phyloP scores from a whole-genome alignment of 2,888 invertebrate genomes.

The Pyralis farinalis region DNA sequence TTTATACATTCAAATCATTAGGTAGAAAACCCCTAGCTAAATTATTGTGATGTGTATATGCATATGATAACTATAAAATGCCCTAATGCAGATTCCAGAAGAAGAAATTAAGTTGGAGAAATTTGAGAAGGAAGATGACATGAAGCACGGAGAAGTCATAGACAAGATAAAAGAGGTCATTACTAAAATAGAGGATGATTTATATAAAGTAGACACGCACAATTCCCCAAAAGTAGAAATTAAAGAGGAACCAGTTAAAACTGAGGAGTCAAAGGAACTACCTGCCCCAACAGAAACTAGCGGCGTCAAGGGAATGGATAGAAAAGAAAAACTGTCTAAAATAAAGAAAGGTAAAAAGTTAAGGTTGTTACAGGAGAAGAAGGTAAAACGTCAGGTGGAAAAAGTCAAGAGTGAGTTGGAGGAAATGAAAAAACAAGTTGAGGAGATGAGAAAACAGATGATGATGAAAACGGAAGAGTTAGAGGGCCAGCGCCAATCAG shows the following conservation, averaged over 20 bases:
- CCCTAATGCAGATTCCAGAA: slow-evolving; percentile 41
- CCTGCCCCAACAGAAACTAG: slow-evolving; percentile 6
- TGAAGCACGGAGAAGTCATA: slow-evolving; percentile 54
- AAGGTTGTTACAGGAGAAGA: slow-evolving; percentile 48
- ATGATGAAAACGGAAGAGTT: slow-evolving; percentile 41
- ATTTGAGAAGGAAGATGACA: slow-evolving; percentile 55
- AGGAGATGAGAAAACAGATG: slow-evolving; percentile 61
- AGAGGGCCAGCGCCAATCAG: slow-evolving; percentile 20
- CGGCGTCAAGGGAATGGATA: slow-evolving; percentile 25
- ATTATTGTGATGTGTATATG: no score
- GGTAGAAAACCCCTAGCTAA: no score
- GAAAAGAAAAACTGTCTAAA: slow-evolving; percentile 35
- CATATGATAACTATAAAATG: no score
- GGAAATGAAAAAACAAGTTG: slow-evolving; percentile 59
- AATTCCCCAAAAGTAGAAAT: slow-evolving; percentile 30
- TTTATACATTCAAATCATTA: no score
- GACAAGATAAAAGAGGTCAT: slow-evolving; percentile 67
- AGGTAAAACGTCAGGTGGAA: slow-evolving; percentile 58
- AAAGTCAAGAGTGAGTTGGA: slow-evolving; percentile 58
- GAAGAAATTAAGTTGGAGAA: slow-evolving; percentile 56
- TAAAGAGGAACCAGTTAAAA: slow-evolving; percentile 19
- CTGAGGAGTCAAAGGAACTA: slow-evolving; percentile 9
- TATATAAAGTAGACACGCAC: slow-evolving; percentile 32
- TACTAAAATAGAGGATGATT: slow-evolving; percentile 58
- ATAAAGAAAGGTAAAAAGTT: slow-evolving; percentile 52